A percentile compares a stretch with the other conserved stretches of the same genome.
Evolutionary conservation across 2,888 invertebrate species (phyloP).

Genomic region (Diplolepis rosae): DNA sequence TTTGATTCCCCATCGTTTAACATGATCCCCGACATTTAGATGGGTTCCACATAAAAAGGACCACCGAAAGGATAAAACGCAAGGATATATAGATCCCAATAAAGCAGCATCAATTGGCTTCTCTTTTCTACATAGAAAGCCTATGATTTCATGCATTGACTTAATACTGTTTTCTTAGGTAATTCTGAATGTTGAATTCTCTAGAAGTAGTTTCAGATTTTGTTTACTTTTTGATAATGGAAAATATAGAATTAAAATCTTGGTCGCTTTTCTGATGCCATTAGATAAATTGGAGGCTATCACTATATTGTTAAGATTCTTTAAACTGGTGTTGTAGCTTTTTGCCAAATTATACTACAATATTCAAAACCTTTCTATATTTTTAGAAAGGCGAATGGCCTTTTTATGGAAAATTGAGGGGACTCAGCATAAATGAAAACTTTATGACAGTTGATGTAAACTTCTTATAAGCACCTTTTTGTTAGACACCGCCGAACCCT

Average conservation of each 20-base stretch:
- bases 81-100: conserved; percentile 34
- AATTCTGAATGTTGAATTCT: conserved; percentile 21
- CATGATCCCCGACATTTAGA: conserved; percentile 71
- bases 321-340: too few species aligned
- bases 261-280: background rate
- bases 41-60: conserved; percentile 48
- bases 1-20: conserved; percentile 73
- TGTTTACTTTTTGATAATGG: conserved; percentile 13
- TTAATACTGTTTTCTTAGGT: conserved; percentile 1
- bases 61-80: conserved; percentile 29
- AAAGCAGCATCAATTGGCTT: conserved; percentile 30
- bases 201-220: background rate
- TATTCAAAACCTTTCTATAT: too few species aligned
- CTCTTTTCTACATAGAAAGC: conserved; percentile 14
- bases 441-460: too few species aligned
- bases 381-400: too few species aligned
- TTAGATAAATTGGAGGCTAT: background rate
- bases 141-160: conserved; percentile 22
- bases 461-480: too few species aligned
- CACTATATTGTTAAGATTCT: too few species aligned
- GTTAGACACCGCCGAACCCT: too few species aligned
- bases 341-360: too few species aligned
- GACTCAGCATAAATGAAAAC: too few species aligned
- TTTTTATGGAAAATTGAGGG: too few species aligned
- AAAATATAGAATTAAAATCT: conserved; percentile 9